Percentiles rank a stretch among this genome's conserved stretches.
These are phyloP conservation scores for Mylabris phalerata DNA, from an alignment of 1,140 invertebrate species.

Conservation along the genomic window DNA sequence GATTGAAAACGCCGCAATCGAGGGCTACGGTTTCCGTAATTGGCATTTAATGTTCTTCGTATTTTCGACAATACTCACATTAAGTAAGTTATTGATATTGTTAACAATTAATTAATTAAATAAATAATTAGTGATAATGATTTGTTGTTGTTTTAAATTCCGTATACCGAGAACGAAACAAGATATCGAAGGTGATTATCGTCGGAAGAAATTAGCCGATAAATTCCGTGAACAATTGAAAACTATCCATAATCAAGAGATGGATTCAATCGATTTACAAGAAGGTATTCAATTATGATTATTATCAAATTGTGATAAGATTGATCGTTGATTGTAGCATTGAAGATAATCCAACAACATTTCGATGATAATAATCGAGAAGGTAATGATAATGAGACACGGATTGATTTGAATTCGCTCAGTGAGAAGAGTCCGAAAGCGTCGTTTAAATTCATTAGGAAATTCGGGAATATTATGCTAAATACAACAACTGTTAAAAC, in stretches of 20 bases:
- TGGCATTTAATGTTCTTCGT: conserved; percentile 61
- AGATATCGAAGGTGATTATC: conserved; percentile 86
- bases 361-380: conserved; percentile 16
- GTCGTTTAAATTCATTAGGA: neutral
- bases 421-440: neutral
- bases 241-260: conserved; percentile 76
- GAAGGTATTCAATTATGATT: conserved; percentile 52
- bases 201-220: conserved; percentile 70
- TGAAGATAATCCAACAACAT: conserved; percentile 32
- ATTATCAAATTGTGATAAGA: too few species aligned
- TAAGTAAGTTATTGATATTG: conserved; percentile 45
- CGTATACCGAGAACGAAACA: conserved; percentile 86
- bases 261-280: conserved; percentile 75
- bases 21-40: conserved; percentile 50
- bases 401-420: neutral
- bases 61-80: conserved; percentile 46
- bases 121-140: conserved; percentile 55
- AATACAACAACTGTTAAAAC: neutral
- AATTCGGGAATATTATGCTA: neutral
- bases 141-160: conserved; percentile 82
- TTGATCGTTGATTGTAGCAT: conserved; percentile 12
- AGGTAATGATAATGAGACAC: neutral
- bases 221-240: conserved; percentile 74
- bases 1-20: conserved; percentile 51
- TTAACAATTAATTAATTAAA: neutral